Evolutionary conservation across 2,888 invertebrate genomes (phyloP), one percentile per base, ranked within the genome.

Genomic region (Drosophila imparisetae): DNA sequence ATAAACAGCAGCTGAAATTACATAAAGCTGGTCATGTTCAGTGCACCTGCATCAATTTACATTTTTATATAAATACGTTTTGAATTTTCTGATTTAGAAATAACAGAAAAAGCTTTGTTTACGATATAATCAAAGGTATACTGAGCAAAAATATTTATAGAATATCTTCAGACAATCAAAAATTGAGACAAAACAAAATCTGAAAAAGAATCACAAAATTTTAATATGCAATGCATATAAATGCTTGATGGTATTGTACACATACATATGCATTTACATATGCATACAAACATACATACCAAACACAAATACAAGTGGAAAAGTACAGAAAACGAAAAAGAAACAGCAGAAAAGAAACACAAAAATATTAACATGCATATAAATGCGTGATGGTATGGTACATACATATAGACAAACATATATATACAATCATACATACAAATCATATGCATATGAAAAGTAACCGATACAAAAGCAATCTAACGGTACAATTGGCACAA

Each of bases 151-250:
- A 52, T 13, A 48, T 42, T 4, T 30, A 30, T 32, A 38, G 8
- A 13, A 24, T 58, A 32, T 27, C 30, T 30, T 45, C 4, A 40
- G 40, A 53, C 24, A 48, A 36, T 42, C 60, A 63, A 68, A 78
- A 68, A 68, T 59, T 53, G 18, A 32, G 18, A 18, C 18, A 55
- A 67, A 36, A 54, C n/a, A 29, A 38, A 21, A 48, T 36, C 11
- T 42, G n/a, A 21, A 58, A 45, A 34, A 30, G n/a, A 30, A 45
- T 15, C 13, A 15, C 8, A 21, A 57, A 54, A 24, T 45, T 18
- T 58, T 32, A 30, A 59, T 45, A 21, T 34, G 30, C 21, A 10
- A 10, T 21, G 36, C 11, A 5, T 18, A 18, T 38, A 38, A 34
- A 60, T 36, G 29, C 8, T 42, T n/a, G 42, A 42, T 42, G 21